A percentile compares a stretch with the other conserved stretches of the same genome.
Evolutionary conservation across 2,888 invertebrate genomes (phyloP).

Genomic region (Chrysodeixis includens): DNA sequence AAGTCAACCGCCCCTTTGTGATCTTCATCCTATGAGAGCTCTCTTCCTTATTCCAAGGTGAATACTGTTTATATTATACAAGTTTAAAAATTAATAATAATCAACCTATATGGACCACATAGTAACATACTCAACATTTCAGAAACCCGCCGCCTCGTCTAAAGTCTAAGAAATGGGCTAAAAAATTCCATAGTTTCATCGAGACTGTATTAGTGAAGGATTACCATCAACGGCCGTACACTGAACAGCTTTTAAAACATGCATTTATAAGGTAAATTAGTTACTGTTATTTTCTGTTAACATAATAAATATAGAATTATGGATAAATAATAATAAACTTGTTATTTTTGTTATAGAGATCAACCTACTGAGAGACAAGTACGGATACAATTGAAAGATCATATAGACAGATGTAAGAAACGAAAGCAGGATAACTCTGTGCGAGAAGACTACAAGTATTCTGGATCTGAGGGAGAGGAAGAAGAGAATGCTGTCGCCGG

Average conservation of each 20-base stretch:
- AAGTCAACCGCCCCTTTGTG: constrained; percentile 99
- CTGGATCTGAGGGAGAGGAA: constrained; percentile 99
- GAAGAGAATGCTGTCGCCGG: constrained; percentile 97
- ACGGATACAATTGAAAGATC: constrained; percentile 99
- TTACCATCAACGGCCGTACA: constrained; percentile 99
- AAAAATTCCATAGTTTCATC: constrained; percentile 99
- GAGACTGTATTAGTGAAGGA: constrained; percentile 99
- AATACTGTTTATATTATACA: constrained; percentile 7
- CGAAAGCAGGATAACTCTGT: constrained; percentile 96
- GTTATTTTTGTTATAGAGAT: constrained; percentile 90
- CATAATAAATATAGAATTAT: background rate
- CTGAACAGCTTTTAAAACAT: constrained; percentile 99
- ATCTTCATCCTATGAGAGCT: constrained; percentile 99
- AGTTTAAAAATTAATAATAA: background rate
- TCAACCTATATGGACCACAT: background rate
- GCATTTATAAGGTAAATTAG: constrained; percentile 93
- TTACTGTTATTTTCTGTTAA: background rate
- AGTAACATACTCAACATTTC: constrained; percentile 44
- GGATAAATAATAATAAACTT: background rate
- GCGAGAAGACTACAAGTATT: constrained; percentile 94
- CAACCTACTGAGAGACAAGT: constrained; percentile 99
- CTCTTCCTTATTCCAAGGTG: constrained; percentile 97
- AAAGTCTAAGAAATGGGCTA: constrained; percentile 99
- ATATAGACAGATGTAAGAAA: constrained; percentile 98
- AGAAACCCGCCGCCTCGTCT: constrained; percentile 99